Percentiles rank a stretch among this genome's conserved stretches.
Conservation (phyloP, 1,140 invertebrate species). For the Formica exsecta region DNA sequence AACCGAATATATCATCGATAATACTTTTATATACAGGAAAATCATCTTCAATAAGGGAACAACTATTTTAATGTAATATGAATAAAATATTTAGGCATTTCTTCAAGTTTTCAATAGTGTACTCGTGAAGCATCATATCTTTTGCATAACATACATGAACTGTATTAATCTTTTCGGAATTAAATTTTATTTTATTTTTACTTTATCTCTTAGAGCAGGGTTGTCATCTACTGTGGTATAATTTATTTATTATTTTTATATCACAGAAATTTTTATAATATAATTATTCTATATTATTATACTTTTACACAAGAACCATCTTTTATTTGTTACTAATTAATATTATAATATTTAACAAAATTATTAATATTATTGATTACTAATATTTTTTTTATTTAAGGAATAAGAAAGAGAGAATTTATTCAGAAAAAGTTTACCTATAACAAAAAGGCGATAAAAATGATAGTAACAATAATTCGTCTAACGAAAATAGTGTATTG, state of each 20-base stretch:
- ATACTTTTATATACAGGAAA: no score
- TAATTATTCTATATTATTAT: background rate
- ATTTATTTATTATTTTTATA: background rate
- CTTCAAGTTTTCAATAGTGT: background rate
- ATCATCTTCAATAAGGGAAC: background rate
- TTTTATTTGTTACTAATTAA: no score
- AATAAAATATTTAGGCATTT: background rate
- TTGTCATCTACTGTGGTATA: no score
- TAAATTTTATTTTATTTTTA: constrained; percentile 7
- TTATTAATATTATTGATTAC: no score
- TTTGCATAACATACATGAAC: background rate
- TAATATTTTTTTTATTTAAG: no score
- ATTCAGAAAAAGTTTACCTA: background rate
- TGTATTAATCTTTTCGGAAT: background rate
- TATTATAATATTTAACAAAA: no score
- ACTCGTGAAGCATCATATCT: background rate
- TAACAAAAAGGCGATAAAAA: background rate
- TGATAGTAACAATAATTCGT: background rate
- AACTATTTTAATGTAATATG: background rate
- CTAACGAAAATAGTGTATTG: background rate
- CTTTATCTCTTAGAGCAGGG: background rate
- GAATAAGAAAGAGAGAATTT: background rate
- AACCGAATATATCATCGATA: background rate
- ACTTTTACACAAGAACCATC: background rate
- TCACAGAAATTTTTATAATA: background rate